phyloP scores from a whole-genome alignment of 2,888 invertebrate species.

The Pardosa pseudoannulata region DNA sequence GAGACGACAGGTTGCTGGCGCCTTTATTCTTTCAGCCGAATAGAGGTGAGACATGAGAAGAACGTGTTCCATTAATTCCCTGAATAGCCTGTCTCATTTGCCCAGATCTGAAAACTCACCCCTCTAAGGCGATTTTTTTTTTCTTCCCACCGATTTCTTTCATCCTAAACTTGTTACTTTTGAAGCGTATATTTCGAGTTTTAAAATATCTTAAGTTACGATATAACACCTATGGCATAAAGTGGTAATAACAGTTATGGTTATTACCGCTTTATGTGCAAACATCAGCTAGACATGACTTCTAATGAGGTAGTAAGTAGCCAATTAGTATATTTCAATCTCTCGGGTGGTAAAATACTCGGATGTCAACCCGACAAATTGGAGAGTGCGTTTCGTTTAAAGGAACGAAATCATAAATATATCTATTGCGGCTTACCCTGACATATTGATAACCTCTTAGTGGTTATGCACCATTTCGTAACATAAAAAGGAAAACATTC shows the following conservation, averaged over 20 bases:
- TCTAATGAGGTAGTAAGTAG: no score
- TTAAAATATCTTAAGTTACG: background rate
- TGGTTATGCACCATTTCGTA: no score
- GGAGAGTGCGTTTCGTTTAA: no score
- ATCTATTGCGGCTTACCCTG: no score
- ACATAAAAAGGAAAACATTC: no score
- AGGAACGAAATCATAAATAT: no score
- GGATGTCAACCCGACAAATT: no score
- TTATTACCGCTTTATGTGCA: background rate
- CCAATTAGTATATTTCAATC: no score
- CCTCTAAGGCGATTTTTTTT: background rate
- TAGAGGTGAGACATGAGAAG: conserved; percentile 3
- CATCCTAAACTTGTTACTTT: background rate
- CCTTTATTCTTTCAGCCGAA: background rate
- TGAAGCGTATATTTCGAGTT: background rate
- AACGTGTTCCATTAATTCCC: conserved; percentile 12
- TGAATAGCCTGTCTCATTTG: conserved; percentile 6
- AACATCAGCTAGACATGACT: no score
- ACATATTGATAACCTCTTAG: no score
- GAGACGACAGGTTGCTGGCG: conserved; percentile 13
- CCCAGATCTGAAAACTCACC: background rate
- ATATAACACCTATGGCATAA: background rate
- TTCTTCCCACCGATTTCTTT: background rate
- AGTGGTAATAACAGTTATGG: no score
- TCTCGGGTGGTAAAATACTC: no score